These are phyloP conservation scores for Stenchaetothrips biformis DNA, from an alignment of 2,888 invertebrate species.

Conservation along the genomic window DNA sequence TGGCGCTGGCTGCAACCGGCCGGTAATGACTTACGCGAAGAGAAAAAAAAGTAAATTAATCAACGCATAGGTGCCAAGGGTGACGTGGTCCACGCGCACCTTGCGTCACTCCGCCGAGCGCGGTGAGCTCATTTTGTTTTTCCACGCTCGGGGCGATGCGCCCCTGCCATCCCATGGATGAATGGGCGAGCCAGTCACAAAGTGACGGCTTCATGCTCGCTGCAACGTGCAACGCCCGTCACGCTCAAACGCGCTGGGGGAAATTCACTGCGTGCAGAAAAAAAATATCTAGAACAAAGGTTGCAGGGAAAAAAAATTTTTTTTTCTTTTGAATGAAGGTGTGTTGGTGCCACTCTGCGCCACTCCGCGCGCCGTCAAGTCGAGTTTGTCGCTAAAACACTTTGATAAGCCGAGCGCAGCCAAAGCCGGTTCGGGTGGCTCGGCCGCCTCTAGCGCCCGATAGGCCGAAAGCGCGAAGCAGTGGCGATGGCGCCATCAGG, in stretches of 20 bases:
- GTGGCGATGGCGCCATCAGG: neutral
- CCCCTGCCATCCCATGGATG: too few species aligned
- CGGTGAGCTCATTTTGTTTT: neutral
- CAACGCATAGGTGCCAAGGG: conserved; percentile 6
- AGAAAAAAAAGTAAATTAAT: conserved; percentile 5
- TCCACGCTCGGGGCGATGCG: neutral
- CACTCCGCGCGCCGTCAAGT: conserved; percentile 2
- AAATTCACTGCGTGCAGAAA: too few species aligned
- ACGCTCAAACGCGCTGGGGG: too few species aligned
- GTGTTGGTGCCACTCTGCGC: neutral
- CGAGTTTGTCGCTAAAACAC: conserved; percentile 19
- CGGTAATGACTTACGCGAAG: too few species aligned
- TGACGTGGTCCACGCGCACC: neutral
- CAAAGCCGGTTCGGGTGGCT: too few species aligned
- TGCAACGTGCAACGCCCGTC: too few species aligned
- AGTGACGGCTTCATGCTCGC: too few species aligned
- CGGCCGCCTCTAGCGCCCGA: too few species aligned
- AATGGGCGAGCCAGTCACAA: too few species aligned
- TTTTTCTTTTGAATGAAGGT: too few species aligned
- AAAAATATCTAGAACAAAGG: too few species aligned
- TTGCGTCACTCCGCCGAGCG: neutral
- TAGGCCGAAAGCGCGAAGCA: neutral
- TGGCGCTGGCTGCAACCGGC: neutral
- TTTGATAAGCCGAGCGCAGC: conserved; percentile 1
- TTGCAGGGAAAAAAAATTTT: too few species aligned